A percentile compares a stretch with the other conserved stretches of the same genome.
Evolutionary conservation across 2,797 vertebrate genomes (phyloP).

Genomic region (Crocodylus rhombifer): DNA sequence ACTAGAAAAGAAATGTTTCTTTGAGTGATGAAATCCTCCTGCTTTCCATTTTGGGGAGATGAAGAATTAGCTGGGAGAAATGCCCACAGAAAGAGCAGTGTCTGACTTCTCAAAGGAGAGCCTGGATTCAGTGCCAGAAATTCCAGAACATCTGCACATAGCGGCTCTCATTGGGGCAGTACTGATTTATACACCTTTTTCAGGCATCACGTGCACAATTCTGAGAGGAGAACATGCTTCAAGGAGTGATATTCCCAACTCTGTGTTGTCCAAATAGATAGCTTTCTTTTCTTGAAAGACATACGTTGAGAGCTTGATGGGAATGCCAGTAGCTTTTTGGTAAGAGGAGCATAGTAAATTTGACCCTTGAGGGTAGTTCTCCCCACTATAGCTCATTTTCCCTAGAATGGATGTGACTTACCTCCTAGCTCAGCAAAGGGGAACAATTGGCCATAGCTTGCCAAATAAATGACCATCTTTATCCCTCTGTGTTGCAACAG

Average conservation of each 20-base stretch:
- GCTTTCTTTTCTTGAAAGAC: not conserved
- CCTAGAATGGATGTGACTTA: not conserved
- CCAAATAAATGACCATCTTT: not conserved
- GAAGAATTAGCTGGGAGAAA: not conserved
- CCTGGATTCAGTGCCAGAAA: conserved; percentile 12
- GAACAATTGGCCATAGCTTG: not conserved
- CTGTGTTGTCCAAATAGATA: not conserved
- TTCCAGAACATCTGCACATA: not conserved
- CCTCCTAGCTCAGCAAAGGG: not conserved
- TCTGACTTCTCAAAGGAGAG: conserved; percentile 30
- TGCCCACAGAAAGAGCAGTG: not conserved
- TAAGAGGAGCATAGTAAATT: not conserved
- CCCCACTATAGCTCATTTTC: not conserved
- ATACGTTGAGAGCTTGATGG: not conserved
- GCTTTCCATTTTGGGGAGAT: conserved; percentile 9
- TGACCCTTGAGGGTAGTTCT: not conserved
- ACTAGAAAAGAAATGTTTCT: not conserved
- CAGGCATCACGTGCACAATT: not conserved
- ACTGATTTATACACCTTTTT: not conserved
- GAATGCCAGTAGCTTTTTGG: not conserved
- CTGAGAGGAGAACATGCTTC: rapidly evolving
- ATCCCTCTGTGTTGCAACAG: not conserved
- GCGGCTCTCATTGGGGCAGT: not conserved
- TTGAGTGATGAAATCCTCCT: conserved; percentile 42
- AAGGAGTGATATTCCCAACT: not conserved